Conservation (phyloP, 2,888 invertebrate species). For the Serripes groenlandicus region DNA sequence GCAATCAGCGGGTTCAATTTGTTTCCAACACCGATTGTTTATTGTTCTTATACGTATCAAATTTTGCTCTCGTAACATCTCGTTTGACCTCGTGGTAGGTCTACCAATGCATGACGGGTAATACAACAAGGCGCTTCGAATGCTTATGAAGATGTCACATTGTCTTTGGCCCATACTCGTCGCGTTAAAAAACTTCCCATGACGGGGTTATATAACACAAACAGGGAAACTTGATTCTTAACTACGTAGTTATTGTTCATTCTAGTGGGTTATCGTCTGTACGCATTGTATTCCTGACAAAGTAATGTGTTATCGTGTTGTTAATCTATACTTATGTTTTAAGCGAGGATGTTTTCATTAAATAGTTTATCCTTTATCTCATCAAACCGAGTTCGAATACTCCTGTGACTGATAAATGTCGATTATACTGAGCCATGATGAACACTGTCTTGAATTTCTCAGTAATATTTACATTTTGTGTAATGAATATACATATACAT, state of each 20-base stretch:
- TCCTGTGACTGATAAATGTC: too few relatives aligned
- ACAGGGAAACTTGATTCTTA: slow-evolving; percentile 42
- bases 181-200: slow-evolving; percentile 16
- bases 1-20: slow-evolving; percentile 48
- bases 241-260: slow-evolving; percentile 39
- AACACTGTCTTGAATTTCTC: too few relatives aligned
- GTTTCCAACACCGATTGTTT: slow-evolving; percentile 53
- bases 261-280: slow-evolving; percentile 46
- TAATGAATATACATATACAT: too few relatives aligned
- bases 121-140: slow-evolving; percentile 61
- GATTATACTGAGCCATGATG: too few relatives aligned
- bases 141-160: slow-evolving; percentile 65
- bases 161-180: slow-evolving; percentile 31
- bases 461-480: too few relatives aligned
- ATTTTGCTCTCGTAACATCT: slow-evolving; percentile 55
- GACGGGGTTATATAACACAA: slow-evolving; percentile 21
- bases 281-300: slow-evolving; percentile 40
- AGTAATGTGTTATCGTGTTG: slow-evolving; percentile 20
- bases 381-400: too few relatives aligned
- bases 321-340: background rate
- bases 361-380: too few relatives aligned
- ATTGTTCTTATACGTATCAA: slow-evolving; percentile 63
- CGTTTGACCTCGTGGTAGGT: slow-evolving; percentile 62
- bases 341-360: background rate
- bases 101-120: slow-evolving; percentile 66